phyloP scores from a whole-genome alignment of 2,888 invertebrate species.

The Eristalis arbustorum region DNA sequence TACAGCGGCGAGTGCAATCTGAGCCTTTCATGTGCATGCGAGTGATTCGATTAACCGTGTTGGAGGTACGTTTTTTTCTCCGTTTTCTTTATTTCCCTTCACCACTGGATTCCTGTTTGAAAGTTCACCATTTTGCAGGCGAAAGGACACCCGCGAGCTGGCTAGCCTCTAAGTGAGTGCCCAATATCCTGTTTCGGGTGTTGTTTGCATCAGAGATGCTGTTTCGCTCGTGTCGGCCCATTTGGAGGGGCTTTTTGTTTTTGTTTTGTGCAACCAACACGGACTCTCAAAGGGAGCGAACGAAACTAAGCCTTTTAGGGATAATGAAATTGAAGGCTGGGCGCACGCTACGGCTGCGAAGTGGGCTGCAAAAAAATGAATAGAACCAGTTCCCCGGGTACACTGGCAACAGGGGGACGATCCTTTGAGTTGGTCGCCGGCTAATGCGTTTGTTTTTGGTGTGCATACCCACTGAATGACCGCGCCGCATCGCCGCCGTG shows the following conservation, averaged over 20 bases:
- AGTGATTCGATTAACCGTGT: slow-evolving; percentile 68
- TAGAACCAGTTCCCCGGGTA: neutral
- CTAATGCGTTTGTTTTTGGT: slow-evolving; percentile 65
- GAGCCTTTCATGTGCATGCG: slow-evolving; percentile 63
- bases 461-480: slow-evolving; percentile 65
- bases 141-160: slow-evolving; percentile 18
- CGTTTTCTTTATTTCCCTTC: slow-evolving; percentile 14
- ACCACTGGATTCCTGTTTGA: slow-evolving; percentile 7
- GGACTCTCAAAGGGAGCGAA: slow-evolving; percentile 48
- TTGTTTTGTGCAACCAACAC: slow-evolving; percentile 38
- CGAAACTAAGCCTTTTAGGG: slow-evolving; percentile 64
- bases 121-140: slow-evolving; percentile 60
- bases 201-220: slow-evolving; percentile 43
- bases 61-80: neutral
- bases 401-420: slow-evolving; percentile 9
- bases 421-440: slow-evolving; percentile 48
- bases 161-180: slow-evolving; percentile 44
- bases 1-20: slow-evolving; percentile 53
- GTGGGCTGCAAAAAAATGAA: neutral
- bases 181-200: slow-evolving; percentile 57
- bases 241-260: slow-evolving; percentile 42
- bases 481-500: slow-evolving; percentile 48
- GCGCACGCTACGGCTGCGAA: slow-evolving; percentile 23
- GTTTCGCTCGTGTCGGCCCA: slow-evolving; percentile 55
- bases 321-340: slow-evolving; percentile 69